Conservation (phyloP, 2,113 vertebrate species). For the Aegithalos caudatus region DNA sequence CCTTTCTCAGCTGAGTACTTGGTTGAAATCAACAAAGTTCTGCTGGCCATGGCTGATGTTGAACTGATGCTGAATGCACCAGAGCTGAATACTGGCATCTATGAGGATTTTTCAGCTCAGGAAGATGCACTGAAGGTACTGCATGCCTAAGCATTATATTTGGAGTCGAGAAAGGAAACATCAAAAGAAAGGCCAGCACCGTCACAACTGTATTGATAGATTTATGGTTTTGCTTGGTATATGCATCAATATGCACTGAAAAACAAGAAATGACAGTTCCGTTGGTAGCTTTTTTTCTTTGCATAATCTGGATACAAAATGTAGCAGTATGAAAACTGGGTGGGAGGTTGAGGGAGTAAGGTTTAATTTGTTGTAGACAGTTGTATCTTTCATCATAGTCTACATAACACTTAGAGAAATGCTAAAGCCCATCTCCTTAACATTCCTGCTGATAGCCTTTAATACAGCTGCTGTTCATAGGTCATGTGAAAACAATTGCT, state of each 20-base stretch:
- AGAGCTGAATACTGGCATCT: conserved; percentile 82
- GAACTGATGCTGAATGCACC: conserved; percentile 88
- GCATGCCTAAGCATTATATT: not conserved
- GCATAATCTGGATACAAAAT: not conserved
- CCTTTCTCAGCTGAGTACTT: conserved; percentile 82
- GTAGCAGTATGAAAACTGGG: not conserved
- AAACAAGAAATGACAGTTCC: not conserved
- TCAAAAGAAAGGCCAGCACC: not conserved
- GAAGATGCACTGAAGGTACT: conserved; percentile 89
- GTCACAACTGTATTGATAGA: not conserved
- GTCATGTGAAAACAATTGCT: not conserved
- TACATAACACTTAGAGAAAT: not conserved
- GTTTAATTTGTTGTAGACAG: not conserved
- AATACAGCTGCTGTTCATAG: not conserved
- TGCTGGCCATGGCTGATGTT: conserved; percentile 86
- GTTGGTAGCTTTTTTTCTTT: not conserved
- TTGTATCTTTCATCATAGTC: not conserved
- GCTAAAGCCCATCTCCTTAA: not conserved
- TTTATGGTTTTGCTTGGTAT: not conserved
- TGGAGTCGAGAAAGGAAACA: not conserved
- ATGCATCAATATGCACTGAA: not conserved
- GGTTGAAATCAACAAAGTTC: conserved; percentile 89
- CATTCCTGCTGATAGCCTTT: not conserved
- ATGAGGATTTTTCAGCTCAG: conserved; percentile 88
- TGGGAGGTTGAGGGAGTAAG: not conserved